A percentile compares a stretch with the other conserved stretches of the same genome.
Evolutionary conservation across 2,888 invertebrate genomes (phyloP).

Genomic region (Watsonalla binaria): DNA sequence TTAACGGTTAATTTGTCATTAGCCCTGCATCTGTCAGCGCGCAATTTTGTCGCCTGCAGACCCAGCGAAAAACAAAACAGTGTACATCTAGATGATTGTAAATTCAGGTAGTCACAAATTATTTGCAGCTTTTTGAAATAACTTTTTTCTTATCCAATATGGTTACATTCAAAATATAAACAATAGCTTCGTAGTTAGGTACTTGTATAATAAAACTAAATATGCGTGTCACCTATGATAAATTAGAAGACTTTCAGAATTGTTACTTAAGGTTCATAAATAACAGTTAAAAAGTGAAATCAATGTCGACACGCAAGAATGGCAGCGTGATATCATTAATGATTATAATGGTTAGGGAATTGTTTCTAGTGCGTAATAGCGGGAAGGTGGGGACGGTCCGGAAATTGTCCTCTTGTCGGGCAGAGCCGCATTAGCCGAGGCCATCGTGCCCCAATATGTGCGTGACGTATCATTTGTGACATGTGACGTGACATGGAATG

Average conservation of each 20-base stretch:
- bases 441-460: constrained; percentile 43
- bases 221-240: constrained; percentile 24
- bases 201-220: constrained; percentile 17
- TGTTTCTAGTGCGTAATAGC: constrained; percentile 67
- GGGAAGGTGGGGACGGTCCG: constrained; percentile 67
- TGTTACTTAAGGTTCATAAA: constrained; percentile 28
- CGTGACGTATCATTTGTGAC: constrained; percentile 56
- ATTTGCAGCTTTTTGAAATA: not conserved
- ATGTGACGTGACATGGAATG: constrained; percentile 47
- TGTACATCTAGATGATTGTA: constrained; percentile 27
- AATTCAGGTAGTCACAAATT: not conserved
- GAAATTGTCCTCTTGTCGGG: constrained; percentile 74
- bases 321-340: constrained; percentile 53
- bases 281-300: constrained; percentile 43
- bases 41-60: constrained; percentile 41
- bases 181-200: constrained; percentile 7
- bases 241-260: constrained; percentile 8
- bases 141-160: not conserved
- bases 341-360: constrained; percentile 66
- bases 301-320: constrained; percentile 45
- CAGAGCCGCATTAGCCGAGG: constrained; percentile 64
- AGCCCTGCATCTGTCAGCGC: constrained; percentile 64
- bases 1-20: constrained; percentile 70
- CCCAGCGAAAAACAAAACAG: constrained; percentile 35
- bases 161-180: not conserved